Conservation (phyloP, 2,797 vertebrate genomes). For the Threskiornis aethiopicus region DNA sequence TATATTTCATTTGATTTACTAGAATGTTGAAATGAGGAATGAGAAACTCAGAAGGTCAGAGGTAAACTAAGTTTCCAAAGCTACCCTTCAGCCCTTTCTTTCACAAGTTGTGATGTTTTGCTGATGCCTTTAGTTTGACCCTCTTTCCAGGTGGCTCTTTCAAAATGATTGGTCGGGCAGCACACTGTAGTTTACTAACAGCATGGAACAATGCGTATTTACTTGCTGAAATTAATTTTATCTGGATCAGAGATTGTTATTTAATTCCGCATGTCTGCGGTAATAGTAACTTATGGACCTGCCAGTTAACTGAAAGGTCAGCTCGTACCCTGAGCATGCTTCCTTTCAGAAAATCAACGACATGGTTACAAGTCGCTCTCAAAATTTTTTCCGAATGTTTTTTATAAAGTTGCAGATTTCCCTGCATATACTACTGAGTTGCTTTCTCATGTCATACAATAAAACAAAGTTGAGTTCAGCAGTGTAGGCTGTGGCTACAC, state of each 20-base stretch:
- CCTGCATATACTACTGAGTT: not conserved
- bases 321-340: not conserved
- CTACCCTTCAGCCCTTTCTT: not conserved
- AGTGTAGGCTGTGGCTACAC: not conserved
- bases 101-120: not conserved
- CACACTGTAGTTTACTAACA: not conserved
- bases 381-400: not conserved
- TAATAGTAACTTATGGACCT: not conserved
- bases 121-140: not conserved
- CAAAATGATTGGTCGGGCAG: not conserved
- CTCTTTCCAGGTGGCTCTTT: not conserved
- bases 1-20: not conserved
- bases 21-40: not conserved
- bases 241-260: not conserved
- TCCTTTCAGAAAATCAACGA: not conserved
- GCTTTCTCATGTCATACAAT: not conserved
- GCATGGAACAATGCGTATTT: not conserved
- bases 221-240: conserved; percentile 3
- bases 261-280: not conserved
- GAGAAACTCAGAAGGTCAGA: not conserved
- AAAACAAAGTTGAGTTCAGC: not conserved
- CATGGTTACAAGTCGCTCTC: not conserved
- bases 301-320: not conserved
- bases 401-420: not conserved
- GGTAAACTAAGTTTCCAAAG: not conserved